Evolutionary conservation across 2,888 invertebrate species (phyloP).

Genomic region (Fragum whitleyi): DNA sequence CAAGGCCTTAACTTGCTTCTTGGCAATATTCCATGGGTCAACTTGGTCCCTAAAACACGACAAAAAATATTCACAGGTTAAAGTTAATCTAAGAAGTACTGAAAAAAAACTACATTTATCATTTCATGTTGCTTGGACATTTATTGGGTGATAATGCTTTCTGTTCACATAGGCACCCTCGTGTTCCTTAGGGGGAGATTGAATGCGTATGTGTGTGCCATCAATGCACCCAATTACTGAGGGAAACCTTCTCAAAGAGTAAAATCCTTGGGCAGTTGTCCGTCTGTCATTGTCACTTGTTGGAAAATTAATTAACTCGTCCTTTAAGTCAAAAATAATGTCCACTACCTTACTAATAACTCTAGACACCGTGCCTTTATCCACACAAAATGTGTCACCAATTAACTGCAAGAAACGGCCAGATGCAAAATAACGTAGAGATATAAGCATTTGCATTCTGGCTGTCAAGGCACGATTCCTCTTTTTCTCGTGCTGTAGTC

Average conservation of each 20-base stretch:
- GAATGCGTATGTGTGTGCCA: not conserved
- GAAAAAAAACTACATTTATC: not conserved
- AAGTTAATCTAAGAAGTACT: not conserved
- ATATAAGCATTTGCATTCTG: not conserved
- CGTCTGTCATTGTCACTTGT: not conserved
- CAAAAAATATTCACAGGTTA: too few species aligned
- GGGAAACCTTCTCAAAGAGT: not conserved
- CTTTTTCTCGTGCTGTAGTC: not conserved
- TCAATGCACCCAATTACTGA: not conserved
- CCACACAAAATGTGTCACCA: slow-evolving; percentile 11
- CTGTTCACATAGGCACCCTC: not conserved
- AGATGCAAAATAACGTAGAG: not conserved
- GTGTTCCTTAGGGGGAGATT: not conserved
- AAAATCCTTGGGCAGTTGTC: not conserved
- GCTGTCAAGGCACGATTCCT: not conserved
- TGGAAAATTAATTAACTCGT: not conserved
- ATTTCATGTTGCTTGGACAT: not conserved
- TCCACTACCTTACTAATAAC: not conserved
- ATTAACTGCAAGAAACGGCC: slow-evolving; percentile 4
- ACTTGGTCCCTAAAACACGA: too few species aligned
- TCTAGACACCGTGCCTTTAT: not conserved
- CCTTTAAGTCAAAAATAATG: not conserved
- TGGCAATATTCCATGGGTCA: too few species aligned
- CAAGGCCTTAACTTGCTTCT: not conserved
- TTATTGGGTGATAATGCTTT: not conserved